phyloP scores from a whole-genome alignment of 2,113 vertebrate species.

The Megalops atlanticus region DNA sequence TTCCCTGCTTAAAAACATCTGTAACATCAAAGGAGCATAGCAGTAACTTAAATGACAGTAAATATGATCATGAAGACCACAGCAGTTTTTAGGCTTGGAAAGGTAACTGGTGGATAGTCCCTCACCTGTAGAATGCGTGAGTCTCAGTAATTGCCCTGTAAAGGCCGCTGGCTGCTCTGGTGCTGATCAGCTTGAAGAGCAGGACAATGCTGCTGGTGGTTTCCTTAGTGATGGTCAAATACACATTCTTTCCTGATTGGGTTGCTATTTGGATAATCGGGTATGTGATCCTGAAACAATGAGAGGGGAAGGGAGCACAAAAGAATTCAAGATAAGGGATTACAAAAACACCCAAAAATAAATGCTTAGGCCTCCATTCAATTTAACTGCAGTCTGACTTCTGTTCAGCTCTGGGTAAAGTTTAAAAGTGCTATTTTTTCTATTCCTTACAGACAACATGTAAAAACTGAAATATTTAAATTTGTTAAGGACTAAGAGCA shows the following conservation, averaged over 20 bases:
- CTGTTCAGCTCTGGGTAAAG: too few species aligned
- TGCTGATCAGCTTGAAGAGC: conserved; percentile 94
- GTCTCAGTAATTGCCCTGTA: conserved; percentile 96
- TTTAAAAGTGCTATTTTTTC: too few species aligned
- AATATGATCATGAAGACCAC: neutral
- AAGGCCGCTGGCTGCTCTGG: conserved; percentile 91
- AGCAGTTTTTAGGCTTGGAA: neutral
- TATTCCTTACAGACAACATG: too few species aligned
- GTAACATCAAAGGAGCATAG: neutral
- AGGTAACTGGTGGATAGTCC: neutral
- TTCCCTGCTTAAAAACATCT: neutral
- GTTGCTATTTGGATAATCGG: conserved; percentile 97
- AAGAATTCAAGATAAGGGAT: neutral
- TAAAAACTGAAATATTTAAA: too few species aligned
- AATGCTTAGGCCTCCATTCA: too few species aligned
- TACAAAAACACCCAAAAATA: too few species aligned
- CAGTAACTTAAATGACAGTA: neutral
- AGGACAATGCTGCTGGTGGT: conserved; percentile 88
- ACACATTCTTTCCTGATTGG: conserved; percentile 95
- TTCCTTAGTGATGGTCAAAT: conserved; percentile 92
- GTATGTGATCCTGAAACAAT: conserved; percentile 81
- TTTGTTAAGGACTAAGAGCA: too few species aligned
- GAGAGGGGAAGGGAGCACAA: neutral
- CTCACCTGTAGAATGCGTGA: conserved; percentile 95
- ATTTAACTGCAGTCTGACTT: too few species aligned